Conservation (phyloP, 2,797 vertebrate genomes). For the Astyanax mexicanus region DNA sequence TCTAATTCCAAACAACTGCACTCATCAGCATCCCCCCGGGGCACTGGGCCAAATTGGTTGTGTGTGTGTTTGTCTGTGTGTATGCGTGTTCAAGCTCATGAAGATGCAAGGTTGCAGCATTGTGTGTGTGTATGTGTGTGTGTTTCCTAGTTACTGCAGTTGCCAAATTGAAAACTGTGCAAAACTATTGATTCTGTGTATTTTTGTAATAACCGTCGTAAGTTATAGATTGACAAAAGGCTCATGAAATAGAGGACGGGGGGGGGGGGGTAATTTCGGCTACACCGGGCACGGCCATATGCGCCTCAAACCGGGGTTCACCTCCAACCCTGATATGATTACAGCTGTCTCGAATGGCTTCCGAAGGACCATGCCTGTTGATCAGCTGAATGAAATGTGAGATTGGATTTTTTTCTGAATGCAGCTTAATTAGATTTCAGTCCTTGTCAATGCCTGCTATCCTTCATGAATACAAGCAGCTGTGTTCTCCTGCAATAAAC, state of each 20-base stretch:
- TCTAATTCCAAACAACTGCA: slow-evolving; percentile 54
- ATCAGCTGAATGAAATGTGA: slow-evolving; percentile 40
- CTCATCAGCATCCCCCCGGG: slow-evolving; percentile 38
- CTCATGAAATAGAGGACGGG: background rate
- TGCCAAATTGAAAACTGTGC: slow-evolving; percentile 6
- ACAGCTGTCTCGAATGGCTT: slow-evolving; percentile 33
- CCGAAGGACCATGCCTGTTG: slow-evolving; percentile 30
- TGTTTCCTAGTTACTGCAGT: slow-evolving; percentile 14
- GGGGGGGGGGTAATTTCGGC: slow-evolving; percentile 7
- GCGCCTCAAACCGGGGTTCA: background rate
- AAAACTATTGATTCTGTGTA: slow-evolving; percentile 43
- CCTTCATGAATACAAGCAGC: slow-evolving; percentile 33
- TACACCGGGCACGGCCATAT: background rate
- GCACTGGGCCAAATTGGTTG: too few species aligned
- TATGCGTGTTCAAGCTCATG: slow-evolving; percentile 5
- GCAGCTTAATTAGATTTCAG: slow-evolving; percentile 47
- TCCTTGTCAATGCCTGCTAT: slow-evolving; percentile 35
- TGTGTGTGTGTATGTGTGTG: background rate
- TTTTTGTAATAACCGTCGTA: slow-evolving; percentile 7
- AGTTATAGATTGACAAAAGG: slow-evolving; percentile 12
- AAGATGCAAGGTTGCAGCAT: background rate
- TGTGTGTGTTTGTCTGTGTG: too few species aligned
- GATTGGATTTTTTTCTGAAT: slow-evolving; percentile 45
- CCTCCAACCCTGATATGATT: slow-evolving; percentile 38
- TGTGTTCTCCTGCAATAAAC: slow-evolving; percentile 17